Percentiles rank a stretch among this genome's conserved stretches.
phyloP scores from a whole-genome alignment of 2,888 invertebrate genomes.

The Boloria selene region DNA sequence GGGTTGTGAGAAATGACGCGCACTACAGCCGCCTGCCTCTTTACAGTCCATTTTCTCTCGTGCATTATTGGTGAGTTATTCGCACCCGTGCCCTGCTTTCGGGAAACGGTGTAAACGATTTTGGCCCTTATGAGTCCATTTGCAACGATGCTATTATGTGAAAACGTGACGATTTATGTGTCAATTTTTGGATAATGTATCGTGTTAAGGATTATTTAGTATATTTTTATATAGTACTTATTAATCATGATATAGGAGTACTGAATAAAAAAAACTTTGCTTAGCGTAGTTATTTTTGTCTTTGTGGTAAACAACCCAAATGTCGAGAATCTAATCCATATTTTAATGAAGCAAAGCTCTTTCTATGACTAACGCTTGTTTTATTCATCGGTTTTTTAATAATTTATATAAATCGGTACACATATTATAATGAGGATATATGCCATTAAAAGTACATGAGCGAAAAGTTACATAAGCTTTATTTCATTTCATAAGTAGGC shows the following conservation, averaged over 20 bases:
- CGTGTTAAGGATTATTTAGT: slow-evolving; percentile 5
- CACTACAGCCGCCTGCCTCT: slow-evolving; percentile 64
- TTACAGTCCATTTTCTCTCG: slow-evolving; percentile 76
- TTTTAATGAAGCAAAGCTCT: no score
- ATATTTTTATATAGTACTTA: no score
- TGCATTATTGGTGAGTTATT: slow-evolving; percentile 72
- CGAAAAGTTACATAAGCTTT: no score
- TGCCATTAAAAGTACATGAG: no score
- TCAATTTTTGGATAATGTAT: slow-evolving; percentile 27
- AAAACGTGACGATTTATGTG: slow-evolving; percentile 29
- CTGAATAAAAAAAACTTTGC: neutral
- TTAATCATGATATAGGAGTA: no score
- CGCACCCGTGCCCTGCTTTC: slow-evolving; percentile 33
- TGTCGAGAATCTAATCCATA: no score
- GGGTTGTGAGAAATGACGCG: slow-evolving; percentile 63
- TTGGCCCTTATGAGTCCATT: slow-evolving; percentile 37
- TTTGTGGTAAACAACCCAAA: no score
- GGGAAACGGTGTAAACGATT: slow-evolving; percentile 38
- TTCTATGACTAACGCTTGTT: no score
- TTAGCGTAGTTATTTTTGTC: neutral
- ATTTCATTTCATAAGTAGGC: no score
- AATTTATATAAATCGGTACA: no score
- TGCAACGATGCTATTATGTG: slow-evolving; percentile 24
- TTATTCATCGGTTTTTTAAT: no score
- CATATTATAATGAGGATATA: no score